phyloP scores from a whole-genome alignment of 2,888 invertebrate genomes.

The Meloe dianella region DNA sequence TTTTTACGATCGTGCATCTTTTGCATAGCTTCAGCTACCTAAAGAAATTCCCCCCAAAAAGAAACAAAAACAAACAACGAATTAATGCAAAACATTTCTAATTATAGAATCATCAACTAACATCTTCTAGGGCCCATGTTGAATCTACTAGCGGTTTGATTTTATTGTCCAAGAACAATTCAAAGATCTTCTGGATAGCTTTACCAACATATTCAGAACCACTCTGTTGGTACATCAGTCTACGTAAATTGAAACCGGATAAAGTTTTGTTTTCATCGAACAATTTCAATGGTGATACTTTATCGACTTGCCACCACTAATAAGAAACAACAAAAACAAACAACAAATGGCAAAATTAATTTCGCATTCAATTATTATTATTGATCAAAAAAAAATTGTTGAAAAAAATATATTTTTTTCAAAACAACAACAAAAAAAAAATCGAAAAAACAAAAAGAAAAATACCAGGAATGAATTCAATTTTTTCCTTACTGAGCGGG shows the following conservation, averaged over 20 bases:
- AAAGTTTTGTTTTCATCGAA: conserved; percentile 89
- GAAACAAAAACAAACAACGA: conserved; percentile 18
- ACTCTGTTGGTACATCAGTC: conserved; percentile 80
- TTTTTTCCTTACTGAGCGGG: conserved; percentile 77
- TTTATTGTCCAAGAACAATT: conserved; percentile 77
- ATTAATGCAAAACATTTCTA: no score
- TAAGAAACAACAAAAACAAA: conserved; percentile 38
- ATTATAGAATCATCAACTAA: no score
- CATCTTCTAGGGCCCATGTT: conserved; percentile 86
- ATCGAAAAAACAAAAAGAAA: conserved; percentile 14
- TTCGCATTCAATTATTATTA: background rate
- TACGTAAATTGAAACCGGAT: conserved; percentile 82
- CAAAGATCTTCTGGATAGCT: conserved; percentile 75
- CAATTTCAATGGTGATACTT: conserved; percentile 85
- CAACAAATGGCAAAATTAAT: conserved; percentile 11
- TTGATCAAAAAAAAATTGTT: conserved; percentile 12
- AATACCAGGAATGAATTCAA: conserved; percentile 13
- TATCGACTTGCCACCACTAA: conserved; percentile 93
- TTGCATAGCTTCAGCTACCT: conserved; percentile 90
- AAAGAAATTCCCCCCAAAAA: conserved; percentile 24
- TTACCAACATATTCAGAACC: conserved; percentile 74
- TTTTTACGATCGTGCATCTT: conserved; percentile 92
- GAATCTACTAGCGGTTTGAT: conserved; percentile 85
- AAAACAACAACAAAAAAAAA: no score
- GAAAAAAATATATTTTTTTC: background rate